Conservation (phyloP, 2,797 vertebrate species). For the Glyptemys insculpta region DNA sequence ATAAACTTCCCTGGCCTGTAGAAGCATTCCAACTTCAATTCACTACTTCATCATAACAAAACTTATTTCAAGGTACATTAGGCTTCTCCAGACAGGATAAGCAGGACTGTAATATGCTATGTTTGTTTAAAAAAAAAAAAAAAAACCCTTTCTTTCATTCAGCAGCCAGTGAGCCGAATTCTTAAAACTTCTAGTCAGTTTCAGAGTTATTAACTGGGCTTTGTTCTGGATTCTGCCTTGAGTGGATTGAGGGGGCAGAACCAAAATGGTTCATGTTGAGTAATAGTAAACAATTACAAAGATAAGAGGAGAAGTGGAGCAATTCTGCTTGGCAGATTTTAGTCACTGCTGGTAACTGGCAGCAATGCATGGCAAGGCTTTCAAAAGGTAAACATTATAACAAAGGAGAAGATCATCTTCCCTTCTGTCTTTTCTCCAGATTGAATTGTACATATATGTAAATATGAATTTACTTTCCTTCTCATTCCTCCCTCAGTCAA, state of each 20-base stretch:
- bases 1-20: slow-evolving; percentile 60
- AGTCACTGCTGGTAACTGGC: not conserved
- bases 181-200: slow-evolving; percentile 49
- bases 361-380: not conserved
- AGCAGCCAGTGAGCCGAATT: slow-evolving; percentile 53
- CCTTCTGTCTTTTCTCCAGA: not conserved
- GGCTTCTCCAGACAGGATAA: slow-evolving; percentile 71
- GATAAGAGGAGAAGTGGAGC: not conserved
- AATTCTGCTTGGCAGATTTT: not conserved
- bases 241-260: slow-evolving; percentile 1
- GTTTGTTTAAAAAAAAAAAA: slow-evolving; percentile 71
- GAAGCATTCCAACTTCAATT: slow-evolving; percentile 65
- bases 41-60: slow-evolving; percentile 81
- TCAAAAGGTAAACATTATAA: not conserved
- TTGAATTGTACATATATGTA: not conserved
- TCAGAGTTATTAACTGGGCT: slow-evolving; percentile 34
- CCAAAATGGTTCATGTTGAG: not conserved
- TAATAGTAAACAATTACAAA: not conserved
- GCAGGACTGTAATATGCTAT: slow-evolving; percentile 66
- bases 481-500: not conserved
- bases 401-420: not conserved
- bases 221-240: slow-evolving; percentile 7
- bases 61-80: slow-evolving; percentile 86
- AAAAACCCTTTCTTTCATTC: slow-evolving; percentile 48
- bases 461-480: not conserved